These are phyloP conservation scores for Ctenicera cuprea DNA, from an alignment of 2,888 invertebrate genomes.

Conservation along the genomic window DNA sequence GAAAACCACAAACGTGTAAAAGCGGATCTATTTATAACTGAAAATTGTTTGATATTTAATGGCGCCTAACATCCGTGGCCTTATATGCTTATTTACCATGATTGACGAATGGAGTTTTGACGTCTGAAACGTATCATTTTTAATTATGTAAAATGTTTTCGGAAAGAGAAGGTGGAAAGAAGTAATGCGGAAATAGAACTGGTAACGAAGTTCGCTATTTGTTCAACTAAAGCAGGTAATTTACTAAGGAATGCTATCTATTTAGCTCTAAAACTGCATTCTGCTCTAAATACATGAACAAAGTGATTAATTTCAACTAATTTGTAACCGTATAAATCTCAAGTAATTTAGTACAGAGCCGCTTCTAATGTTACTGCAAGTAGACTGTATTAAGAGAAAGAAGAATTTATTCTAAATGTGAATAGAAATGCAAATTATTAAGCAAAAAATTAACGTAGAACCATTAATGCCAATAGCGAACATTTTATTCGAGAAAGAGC, in stretches of 20 bases:
- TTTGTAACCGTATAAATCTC: constrained; percentile 45
- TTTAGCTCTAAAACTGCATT: constrained; percentile 34
- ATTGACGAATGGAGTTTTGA: not conserved
- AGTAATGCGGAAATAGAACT: not conserved
- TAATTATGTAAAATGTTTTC: not conserved
- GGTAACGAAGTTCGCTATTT: constrained; percentile 11
- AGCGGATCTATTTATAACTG: not conserved
- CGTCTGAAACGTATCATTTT: not conserved
- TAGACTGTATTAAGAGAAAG: not conserved
- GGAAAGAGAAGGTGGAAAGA: not conserved
- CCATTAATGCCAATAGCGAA: constrained; percentile 12
- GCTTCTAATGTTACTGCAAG: constrained; percentile 28
- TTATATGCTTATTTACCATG: not conserved
- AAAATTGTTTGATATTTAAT: constrained; percentile 10
- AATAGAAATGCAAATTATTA: not conserved
- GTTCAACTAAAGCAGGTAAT: constrained; percentile 31
- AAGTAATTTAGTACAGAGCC: constrained; percentile 33
- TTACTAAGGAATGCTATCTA: constrained; percentile 28
- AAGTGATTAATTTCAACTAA: constrained; percentile 41
- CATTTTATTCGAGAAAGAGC: constrained; percentile 3
- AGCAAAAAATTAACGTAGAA: not conserved
- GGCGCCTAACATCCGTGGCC: not conserved
- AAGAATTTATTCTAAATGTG: not conserved
- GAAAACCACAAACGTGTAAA: not conserved
- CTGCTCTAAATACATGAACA: constrained; percentile 33